phyloP scores from a whole-genome alignment of 2,797 vertebrate genomes.

The Lepidocolaptes lacrymiger region DNA sequence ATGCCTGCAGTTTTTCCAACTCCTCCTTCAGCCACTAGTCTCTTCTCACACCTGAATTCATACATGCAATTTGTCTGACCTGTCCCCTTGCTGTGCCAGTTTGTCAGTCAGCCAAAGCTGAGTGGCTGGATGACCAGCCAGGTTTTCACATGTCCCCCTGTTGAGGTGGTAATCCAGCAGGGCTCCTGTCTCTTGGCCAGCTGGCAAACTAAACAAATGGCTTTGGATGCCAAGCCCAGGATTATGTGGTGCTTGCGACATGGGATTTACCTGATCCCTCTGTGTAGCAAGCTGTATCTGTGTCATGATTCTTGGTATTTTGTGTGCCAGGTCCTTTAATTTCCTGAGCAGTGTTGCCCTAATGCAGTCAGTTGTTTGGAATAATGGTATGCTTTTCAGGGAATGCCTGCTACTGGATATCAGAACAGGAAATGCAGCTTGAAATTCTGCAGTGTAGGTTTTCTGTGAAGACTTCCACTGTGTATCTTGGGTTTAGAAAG shows the following conservation, averaged over 20 bases:
- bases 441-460: neutral
- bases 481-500: neutral
- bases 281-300: neutral
- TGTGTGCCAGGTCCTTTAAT: neutral
- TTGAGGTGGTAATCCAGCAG: neutral
- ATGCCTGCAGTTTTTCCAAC: neutral
- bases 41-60: neutral
- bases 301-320: neutral
- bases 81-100: neutral
- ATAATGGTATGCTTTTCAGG: neutral
- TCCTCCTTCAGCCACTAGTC: neutral
- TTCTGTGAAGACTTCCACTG: neutral
- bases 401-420: neutral
- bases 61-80: neutral
- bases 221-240: neutral
- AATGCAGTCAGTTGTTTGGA: neutral
- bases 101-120: neutral
- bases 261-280: neutral
- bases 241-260: fast-evolving
- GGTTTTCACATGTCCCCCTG: neutral
- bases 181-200: slow-evolving; percentile 2
- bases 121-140: neutral
- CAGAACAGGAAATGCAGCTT: neutral
- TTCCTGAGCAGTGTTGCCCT: neutral
- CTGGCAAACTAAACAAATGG: neutral